Evolutionary conservation across 2,113 vertebrate genomes (phyloP).

Genomic region (Stictonetta naevosa): DNA sequence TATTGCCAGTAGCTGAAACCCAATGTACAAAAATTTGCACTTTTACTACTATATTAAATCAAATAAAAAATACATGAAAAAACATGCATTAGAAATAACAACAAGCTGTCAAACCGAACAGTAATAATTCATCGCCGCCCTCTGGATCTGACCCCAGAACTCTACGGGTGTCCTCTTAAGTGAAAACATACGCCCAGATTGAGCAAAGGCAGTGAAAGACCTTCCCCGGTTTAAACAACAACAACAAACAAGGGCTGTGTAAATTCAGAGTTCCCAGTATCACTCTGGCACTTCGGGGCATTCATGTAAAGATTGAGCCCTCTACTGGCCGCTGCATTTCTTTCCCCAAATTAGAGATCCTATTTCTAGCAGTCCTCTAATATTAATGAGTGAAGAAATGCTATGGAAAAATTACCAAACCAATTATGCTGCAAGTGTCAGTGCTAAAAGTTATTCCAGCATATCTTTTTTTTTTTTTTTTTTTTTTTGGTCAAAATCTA

Average conservation of each 20-base stretch:
- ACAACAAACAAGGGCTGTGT: accelerated
- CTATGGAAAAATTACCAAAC: neutral
- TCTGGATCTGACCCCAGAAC: neutral
- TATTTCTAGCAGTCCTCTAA: neutral
- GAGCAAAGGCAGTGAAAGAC: accelerated
- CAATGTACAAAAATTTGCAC: neutral
- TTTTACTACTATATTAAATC: neutral
- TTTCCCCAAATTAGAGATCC: neutral
- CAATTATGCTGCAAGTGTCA: neutral
- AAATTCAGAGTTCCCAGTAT: neutral
- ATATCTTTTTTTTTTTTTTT: neutral
- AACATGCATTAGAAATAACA: neutral
- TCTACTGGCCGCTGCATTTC: neutral
- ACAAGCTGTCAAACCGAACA: neutral
- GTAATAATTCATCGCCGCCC: neutral
- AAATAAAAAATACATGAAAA: neutral
- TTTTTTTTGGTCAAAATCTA: neutral
- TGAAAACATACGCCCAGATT: neutral
- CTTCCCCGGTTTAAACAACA: neutral
- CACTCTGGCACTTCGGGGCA: neutral
- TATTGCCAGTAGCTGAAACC: neutral
- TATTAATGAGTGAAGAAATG: neutral
- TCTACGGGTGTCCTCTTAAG: neutral
- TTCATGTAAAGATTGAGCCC: slow-evolving; percentile 15
- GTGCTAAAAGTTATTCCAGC: neutral